phyloP scores from a whole-genome alignment of 2,888 invertebrate species.

The Catocala nupta region DNA sequence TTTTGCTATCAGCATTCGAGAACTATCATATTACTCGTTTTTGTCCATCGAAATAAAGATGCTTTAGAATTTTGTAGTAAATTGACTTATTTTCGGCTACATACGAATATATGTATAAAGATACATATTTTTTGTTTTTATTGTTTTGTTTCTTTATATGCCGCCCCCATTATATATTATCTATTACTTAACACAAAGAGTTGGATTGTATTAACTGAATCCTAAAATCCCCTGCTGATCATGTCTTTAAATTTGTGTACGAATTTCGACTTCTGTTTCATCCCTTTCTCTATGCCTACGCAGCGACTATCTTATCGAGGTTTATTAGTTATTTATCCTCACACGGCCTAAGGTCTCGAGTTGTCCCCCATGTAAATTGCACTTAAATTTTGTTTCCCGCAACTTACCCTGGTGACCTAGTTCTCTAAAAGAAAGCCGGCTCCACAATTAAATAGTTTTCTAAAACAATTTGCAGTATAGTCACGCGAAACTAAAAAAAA shows the following conservation, averaged over 20 bases:
- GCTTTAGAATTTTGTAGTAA: too few species aligned
- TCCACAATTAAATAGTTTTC: constrained; percentile 28
- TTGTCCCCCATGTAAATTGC: constrained; percentile 76
- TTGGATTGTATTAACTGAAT: too few species aligned
- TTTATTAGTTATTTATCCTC: constrained; percentile 84
- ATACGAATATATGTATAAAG: too few species aligned
- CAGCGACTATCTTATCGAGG: constrained; percentile 69
- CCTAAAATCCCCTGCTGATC: background rate
- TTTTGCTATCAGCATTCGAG: too few species aligned
- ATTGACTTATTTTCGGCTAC: too few species aligned
- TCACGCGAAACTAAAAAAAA: constrained; percentile 25
- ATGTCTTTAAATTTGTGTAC: background rate
- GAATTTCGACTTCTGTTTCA: constrained; percentile 6
- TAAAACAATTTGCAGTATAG: constrained; percentile 28
- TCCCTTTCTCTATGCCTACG: constrained; percentile 39
- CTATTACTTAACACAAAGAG: too few species aligned
- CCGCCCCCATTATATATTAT: too few species aligned
- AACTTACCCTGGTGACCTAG: constrained; percentile 32
- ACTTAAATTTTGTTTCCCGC: constrained; percentile 44
- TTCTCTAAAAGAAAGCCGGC: constrained; percentile 34
- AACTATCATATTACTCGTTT: too few species aligned
- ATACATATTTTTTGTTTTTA: too few species aligned
- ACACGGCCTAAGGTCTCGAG: constrained; percentile 57
- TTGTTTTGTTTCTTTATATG: too few species aligned
- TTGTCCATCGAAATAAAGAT: too few species aligned